Evolutionary conservation across 2,113 vertebrate genomes (phyloP), one percentile per base, ranked within the genome.

Genomic region (Tragelaphus scriptus): DNA sequence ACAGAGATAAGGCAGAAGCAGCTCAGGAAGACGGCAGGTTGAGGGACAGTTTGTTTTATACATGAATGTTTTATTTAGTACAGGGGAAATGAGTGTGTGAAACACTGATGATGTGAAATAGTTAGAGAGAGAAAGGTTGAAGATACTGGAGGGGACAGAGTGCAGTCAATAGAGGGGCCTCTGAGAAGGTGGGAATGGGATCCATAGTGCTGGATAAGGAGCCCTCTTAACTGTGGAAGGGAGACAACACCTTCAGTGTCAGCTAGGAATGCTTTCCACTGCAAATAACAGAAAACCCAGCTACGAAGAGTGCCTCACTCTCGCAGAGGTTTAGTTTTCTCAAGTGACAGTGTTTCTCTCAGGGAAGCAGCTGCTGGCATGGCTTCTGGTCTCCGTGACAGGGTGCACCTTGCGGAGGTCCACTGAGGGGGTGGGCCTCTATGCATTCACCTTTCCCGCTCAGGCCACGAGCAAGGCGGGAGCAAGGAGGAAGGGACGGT

Each of bases 371-470:
- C 25, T 81, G 11, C 9, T 8, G 36, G 47, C 25, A 7, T 28
- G 30, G 14, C 21, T 44, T 53, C 55, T 25, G 53, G 2, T n/a
- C 36, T 87, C 40, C 28, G 10, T 15, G 51, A 15, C 26, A 15
- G 79, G 23, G 19, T 15, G 19, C 68, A 0, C n/a, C 9, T 23
- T 0, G 5, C 5, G 0, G 65, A 71, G 65, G n/a, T 6, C 32
- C n/a, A 5, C 63, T 11, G 23, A 71, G 28, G 4, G 25, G 25
- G 32, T 9, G 47, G n/a, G 40, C 47, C 15, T 77, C 30, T 23
- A 21, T 21, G 36, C 2, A 0, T 32, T 81, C 2, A 0, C 15
- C 58, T 51, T 80, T 63, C 40, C 23, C 51, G 79, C 65, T n/a
- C 4, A 14, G 21, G 23, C 7, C 36, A 12, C 40, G 32, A 65